phyloP scores from a whole-genome alignment of 2,797 vertebrate species.

The Poeciliopsis gracilis region DNA sequence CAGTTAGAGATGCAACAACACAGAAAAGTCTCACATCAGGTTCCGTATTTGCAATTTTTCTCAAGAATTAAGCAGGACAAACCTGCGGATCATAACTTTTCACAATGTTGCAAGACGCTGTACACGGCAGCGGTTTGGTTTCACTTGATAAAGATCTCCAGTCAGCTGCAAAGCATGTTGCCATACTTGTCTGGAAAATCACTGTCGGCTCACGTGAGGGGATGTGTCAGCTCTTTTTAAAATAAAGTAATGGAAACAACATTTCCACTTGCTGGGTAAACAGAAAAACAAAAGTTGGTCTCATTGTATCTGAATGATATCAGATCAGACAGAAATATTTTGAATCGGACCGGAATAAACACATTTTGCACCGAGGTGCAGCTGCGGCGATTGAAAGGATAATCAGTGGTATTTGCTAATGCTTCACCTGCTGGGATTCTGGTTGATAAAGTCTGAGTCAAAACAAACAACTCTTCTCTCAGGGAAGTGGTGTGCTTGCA shows the following conservation, averaged over 20 bases:
- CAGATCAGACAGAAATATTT: neutral
- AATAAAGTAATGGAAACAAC: neutral
- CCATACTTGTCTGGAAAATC: neutral
- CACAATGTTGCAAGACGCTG: neutral
- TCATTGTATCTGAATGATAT: neutral
- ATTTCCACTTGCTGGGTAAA: neutral
- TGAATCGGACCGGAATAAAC: neutral
- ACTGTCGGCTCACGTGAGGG: neutral
- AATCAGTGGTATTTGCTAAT: neutral
- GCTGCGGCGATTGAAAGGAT: neutral
- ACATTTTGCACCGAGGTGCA: neutral
- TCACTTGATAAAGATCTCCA: neutral
- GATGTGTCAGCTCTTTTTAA: constrained; percentile 14
- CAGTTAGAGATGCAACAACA: neutral
- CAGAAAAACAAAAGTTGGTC: neutral
- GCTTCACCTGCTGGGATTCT: neutral
- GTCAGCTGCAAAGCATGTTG: neutral
- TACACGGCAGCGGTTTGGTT: neutral
- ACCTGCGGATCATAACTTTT: neutral
- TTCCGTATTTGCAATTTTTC: neutral
- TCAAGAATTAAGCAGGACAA: neutral
- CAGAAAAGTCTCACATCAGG: neutral
- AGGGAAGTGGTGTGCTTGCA: constrained; percentile 9
- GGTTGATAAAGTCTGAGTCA: constrained; percentile 12
- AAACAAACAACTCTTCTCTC: constrained; percentile 13